These are phyloP conservation scores for Oligia fasciuncula DNA, from an alignment of 2,888 invertebrate species.

Conservation along the genomic window DNA sequence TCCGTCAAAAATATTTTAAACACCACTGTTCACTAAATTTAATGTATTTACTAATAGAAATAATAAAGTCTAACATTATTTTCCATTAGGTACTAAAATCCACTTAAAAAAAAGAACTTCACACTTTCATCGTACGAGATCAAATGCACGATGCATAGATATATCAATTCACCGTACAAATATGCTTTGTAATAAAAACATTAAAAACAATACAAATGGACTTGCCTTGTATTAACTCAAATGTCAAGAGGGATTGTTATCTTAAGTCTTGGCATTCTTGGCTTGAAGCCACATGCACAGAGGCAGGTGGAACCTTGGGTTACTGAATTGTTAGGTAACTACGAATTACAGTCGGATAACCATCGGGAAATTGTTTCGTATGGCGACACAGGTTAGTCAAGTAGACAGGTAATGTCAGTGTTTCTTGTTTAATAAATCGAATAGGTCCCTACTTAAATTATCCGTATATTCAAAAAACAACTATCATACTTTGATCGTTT, in stretches of 20 bases:
- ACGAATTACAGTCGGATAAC: conserved; percentile 16
- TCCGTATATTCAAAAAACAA: not conserved
- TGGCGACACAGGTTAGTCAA: not conserved
- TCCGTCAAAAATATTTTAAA: too few species aligned
- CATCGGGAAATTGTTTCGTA: conserved; percentile 21
- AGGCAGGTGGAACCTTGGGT: conserved; percentile 24
- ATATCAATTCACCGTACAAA: not conserved
- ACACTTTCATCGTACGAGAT: not conserved
- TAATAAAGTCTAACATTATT: too few species aligned
- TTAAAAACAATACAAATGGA: conserved; percentile 26
- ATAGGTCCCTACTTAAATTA: too few species aligned
- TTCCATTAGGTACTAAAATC: not conserved
- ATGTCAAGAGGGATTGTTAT: conserved; percentile 45
- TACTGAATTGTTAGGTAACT: conserved; percentile 19
- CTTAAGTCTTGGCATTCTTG: conserved; percentile 44
- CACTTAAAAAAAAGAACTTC: not conserved
- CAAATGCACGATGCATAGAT: not conserved
- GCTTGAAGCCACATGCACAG: conserved; percentile 52
- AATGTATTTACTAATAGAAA: too few species aligned
- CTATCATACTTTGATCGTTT: not conserved
- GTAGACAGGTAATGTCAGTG: not conserved
- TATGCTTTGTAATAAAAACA: conserved; percentile 25
- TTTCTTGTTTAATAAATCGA: not conserved
- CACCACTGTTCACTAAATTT: too few species aligned
- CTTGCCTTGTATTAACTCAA: conserved; percentile 52